These are phyloP conservation scores for Gymnopithys bicolor DNA, from an alignment of 2,797 vertebrate genomes.

Conservation along the genomic window DNA sequence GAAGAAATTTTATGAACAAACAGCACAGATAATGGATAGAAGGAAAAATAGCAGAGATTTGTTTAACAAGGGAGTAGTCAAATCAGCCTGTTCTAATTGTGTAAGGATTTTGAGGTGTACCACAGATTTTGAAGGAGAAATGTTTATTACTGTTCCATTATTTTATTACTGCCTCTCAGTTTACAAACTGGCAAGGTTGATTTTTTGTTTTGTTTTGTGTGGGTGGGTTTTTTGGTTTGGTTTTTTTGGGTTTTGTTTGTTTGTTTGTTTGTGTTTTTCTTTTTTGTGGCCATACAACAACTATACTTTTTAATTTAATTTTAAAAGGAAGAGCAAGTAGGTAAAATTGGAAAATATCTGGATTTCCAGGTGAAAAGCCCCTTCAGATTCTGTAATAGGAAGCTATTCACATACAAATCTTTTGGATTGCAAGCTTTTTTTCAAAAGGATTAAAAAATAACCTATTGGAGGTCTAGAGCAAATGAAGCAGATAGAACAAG, in stretches of 20 bases:
- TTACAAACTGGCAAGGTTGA: background rate
- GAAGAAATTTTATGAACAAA: background rate
- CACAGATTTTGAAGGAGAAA: background rate
- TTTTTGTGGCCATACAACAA: background rate
- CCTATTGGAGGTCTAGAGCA: background rate
- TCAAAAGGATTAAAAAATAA: background rate
- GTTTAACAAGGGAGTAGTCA: constrained; percentile 29
- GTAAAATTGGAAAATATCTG: background rate
- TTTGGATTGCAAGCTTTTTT: background rate
- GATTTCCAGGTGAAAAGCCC: background rate
- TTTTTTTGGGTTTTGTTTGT: background rate
- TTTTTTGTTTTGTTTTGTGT: background rate
- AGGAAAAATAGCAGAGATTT: background rate
- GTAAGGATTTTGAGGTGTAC: background rate
- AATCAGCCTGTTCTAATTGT: background rate
- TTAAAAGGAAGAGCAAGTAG: background rate
- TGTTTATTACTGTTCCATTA: background rate
- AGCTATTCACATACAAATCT: background rate
- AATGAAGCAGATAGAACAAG: background rate
- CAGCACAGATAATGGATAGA: background rate
- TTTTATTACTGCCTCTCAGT: background rate
- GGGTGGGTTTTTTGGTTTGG: background rate
- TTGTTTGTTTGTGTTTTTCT: too few relatives aligned
- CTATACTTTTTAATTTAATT: background rate
- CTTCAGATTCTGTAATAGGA: background rate